These are phyloP conservation scores for Pemphredon lugubris DNA, from an alignment of 2,888 invertebrate species.

Conservation along the genomic window DNA sequence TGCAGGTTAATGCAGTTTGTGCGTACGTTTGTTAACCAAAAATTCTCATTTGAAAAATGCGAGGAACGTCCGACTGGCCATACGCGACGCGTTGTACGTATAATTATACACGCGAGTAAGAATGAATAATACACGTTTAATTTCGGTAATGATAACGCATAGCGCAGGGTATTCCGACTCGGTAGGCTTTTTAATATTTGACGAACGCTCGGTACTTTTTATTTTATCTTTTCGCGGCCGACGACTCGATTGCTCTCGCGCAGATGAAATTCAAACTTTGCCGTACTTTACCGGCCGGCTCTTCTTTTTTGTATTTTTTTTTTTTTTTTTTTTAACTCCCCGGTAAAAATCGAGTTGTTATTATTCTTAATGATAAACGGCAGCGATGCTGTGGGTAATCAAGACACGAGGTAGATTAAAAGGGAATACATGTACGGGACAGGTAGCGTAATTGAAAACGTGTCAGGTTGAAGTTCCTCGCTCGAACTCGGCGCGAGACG, in stretches of 20 bases:
- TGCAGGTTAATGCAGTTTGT: conserved; percentile 28
- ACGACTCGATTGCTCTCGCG: background rate
- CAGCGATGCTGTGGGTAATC: conserved; percentile 9
- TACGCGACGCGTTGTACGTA: conserved; percentile 16
- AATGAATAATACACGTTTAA: conserved; percentile 54
- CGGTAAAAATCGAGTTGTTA: conserved; percentile 13
- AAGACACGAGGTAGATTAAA: conserved; percentile 23
- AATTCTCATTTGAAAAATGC: conserved; percentile 51
- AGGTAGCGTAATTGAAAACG: conserved; percentile 46
- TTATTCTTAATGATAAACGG: conserved; percentile 24
- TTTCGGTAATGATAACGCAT: conserved; percentile 42
- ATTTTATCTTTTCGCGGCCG: background rate
- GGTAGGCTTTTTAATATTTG: conserved; percentile 20
- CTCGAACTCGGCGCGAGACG: conserved; percentile 22
- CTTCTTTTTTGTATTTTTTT: too few relatives aligned
- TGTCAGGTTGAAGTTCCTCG: conserved; percentile 36
- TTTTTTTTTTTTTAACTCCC: too few relatives aligned
- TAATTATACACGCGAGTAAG: conserved; percentile 40
- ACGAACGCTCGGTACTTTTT: background rate
- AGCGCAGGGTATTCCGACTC: background rate
- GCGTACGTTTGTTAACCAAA: conserved; percentile 37
- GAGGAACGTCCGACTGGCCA: conserved; percentile 12
- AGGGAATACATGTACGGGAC: conserved; percentile 37
- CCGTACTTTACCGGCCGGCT: too few relatives aligned
- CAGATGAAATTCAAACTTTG: too few relatives aligned